phyloP scores from a whole-genome alignment of 2,113 vertebrate species.

The Motacilla alba region DNA sequence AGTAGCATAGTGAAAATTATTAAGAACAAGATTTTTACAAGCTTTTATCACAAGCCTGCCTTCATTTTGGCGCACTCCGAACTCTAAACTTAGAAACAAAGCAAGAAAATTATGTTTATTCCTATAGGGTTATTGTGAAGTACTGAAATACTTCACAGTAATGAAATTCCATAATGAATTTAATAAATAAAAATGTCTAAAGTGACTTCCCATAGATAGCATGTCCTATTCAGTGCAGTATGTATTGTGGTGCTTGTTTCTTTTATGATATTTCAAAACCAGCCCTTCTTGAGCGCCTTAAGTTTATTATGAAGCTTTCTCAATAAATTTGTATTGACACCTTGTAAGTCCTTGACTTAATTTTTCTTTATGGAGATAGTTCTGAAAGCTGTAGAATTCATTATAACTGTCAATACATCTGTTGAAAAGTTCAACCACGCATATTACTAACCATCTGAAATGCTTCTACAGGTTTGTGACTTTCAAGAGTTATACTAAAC shows the following conservation, averaged over 20 bases:
- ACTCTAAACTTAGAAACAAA: not conserved
- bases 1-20: not conserved
- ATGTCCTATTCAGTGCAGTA: not conserved
- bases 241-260: not conserved
- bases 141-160: not conserved
- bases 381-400: not conserved
- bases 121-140: not conserved
- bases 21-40: not conserved
- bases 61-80: not conserved
- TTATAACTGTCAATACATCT: not conserved
- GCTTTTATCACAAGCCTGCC: not conserved
- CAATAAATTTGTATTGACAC: not conserved
- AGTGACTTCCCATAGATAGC: not conserved
- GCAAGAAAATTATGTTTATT: not conserved
- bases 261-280: not conserved
- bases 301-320: not conserved
- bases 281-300: not conserved
- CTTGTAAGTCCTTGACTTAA: not conserved
- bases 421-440: not conserved
- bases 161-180: not conserved
- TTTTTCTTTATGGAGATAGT: not conserved
- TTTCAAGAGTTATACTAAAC: not conserved
- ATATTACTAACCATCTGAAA: not conserved
- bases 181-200: not conserved
- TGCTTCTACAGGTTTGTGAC: not conserved